Base-by-base conservation (phyloP, 92 coral and sea anemone genomes). In the Palythoa caribaeorum region DNA sequence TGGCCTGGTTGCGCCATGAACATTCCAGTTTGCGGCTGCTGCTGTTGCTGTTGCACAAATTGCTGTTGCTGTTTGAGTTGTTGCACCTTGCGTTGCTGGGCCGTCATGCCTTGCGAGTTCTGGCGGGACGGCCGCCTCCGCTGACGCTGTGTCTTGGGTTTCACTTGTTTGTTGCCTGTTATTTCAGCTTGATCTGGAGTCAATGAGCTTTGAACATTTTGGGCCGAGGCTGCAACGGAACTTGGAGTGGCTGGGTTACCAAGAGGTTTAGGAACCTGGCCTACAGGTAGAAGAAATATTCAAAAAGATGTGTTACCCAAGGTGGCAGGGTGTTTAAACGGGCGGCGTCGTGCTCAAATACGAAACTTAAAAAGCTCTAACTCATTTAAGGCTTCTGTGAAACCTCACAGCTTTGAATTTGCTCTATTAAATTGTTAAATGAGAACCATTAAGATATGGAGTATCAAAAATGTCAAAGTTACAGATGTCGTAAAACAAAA, bases 171-270 rank as follows among this genome's bases (percentile, higher is more conserved):
- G 38, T 83, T 90, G 2, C 94, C 96, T 8, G 94, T 76, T 20
- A 90, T 76, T 37, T 91, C 74, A 20, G 76, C 79, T 66, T 90
- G 91, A 68, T 88, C 87, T 20, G 90, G 85, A 37, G 91, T 76
- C 8, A 89, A 84, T 38, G 92, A 73, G 63, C 84, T 79, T 63
- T 87, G 76, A 3, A 88, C 62, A 15, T 73, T 87, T 36, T 89
- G 94, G 50, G 62, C 63, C 15, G 86, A 36, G 48, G 87, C 72
- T 3, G 90, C 19, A 13, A 73, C 63, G 15, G 94, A 92, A 8
- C 92, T 80, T 10, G 94, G 94, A 20, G 94, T 92, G 51, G 88
- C 92, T 72, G 92, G 92, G 28, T 92, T 86, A 1, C 90, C 90
- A 9, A 89, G 69, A 13, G 92, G 86, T 38, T 91, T 91, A 16